Evolutionary conservation across 2,113 vertebrate genomes (phyloP), one percentile per base, ranked within the genome.

Genomic region (Leptobrachium ailaonicum): DNA sequence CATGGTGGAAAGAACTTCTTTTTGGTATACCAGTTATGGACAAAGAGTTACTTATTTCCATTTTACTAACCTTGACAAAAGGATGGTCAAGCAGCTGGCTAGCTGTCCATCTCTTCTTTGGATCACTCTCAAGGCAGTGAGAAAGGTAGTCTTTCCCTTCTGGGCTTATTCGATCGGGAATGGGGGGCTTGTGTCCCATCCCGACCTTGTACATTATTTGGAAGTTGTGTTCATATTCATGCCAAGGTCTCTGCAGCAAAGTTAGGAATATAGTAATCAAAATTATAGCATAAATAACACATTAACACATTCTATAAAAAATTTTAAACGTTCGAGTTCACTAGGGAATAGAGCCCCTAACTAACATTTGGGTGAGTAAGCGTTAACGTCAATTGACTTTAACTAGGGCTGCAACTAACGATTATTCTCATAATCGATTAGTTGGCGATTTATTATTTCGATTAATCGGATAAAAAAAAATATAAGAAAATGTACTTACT

Each of bases 201-300:
- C 98, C 98, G 83, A 99, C 98, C 91, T 94, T 97, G 87, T 99
- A 99, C 98, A 99, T 99, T 75, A 99, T 99, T 91, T 99, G 98
- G 86, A 98, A 99, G 91, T 99, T 99, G 92, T 99, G 97, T 84
- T 99, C 97, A 1, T 98, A 99, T 83, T 99, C 98, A 5, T 99
- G 97, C 98, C 98, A 99, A 0, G 98, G 98, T 82, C 98, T 94
- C 98, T 99, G 88, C 71, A 86, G 83, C 32, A 82, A 75, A 42
- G 40, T 66, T 85, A 9, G 11, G 41, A 3, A 63, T 43, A 60
- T 13, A 42, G 2, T 2, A 50, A 12, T n/a, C 11, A 56, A 32
- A 32, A 32, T 32, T 32, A 32, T 32, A 32, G 0, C 20, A 32
- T 32, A 69, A 69, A 56, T 14, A 54, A 42, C 40, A 11, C 5